Conservation (phyloP, 2,888 invertebrate species). For the Tholera decimalis region DNA sequence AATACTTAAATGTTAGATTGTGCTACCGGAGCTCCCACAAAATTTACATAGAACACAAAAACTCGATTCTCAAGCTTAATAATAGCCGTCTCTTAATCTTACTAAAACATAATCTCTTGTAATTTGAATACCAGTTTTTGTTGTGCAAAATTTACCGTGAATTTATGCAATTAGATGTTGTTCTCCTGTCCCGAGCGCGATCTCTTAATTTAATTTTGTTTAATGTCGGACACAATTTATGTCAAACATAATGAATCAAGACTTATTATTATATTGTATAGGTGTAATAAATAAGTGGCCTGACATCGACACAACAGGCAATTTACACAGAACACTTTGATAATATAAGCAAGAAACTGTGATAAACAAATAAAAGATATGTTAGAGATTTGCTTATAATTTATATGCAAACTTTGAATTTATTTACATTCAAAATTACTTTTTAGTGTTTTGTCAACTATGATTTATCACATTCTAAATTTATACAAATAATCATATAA, state of each 20-base stretch:
- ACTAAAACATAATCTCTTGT: slow-evolving; percentile 52
- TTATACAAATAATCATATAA: slow-evolving; percentile 32
- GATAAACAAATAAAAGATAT: slow-evolving; percentile 57
- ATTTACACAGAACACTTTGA: slow-evolving; percentile 42
- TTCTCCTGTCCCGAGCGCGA: slow-evolving; percentile 41
- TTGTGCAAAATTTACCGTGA: slow-evolving; percentile 56
- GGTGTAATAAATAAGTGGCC: slow-evolving; percentile 57
- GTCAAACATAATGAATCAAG: slow-evolving; percentile 50
- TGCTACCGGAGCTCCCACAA: slow-evolving; percentile 54
- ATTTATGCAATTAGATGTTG: slow-evolving; percentile 62
- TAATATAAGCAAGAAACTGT: slow-evolving; percentile 39
- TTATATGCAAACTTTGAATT: slow-evolving; percentile 7
- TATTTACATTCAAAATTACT: slow-evolving; percentile 9
- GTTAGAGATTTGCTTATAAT: slow-evolving; percentile 14
- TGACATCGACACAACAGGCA: slow-evolving; percentile 54
- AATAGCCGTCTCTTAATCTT: slow-evolving; percentile 47
- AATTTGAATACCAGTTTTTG: slow-evolving; percentile 64
- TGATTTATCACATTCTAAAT: slow-evolving; percentile 38
- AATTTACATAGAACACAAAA: slow-evolving; percentile 62
- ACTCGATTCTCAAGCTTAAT: slow-evolving; percentile 42
- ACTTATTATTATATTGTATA: slow-evolving; percentile 46
- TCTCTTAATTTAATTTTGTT: slow-evolving; percentile 62
- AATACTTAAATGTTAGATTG: slow-evolving; percentile 29
- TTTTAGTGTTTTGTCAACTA: slow-evolving; percentile 1
- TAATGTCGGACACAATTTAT: slow-evolving; percentile 42